Evolutionary conservation across 23 tunicate genomes (phyloP).

Genomic region (Trididemnum miniatum): DNA sequence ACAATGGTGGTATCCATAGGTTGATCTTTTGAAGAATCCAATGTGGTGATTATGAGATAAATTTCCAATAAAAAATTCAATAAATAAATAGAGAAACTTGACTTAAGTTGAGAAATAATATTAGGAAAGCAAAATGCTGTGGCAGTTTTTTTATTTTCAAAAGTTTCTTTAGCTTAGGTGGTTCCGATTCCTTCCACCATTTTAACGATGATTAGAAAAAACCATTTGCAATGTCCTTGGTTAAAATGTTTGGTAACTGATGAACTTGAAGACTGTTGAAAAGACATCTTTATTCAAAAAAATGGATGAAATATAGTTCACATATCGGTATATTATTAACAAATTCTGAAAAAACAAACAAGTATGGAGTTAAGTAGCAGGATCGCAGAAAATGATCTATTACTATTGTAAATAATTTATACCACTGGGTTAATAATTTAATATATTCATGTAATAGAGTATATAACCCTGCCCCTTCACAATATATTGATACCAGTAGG

Average conservation of each 20-base stretch:
- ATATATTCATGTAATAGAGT: no score
- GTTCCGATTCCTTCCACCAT: slow-evolving; percentile 27
- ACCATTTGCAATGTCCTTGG: background rate
- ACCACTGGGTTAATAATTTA: no score
- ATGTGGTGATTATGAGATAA: no score
- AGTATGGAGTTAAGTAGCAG: no score
- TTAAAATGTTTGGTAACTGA: background rate
- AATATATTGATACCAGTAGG: no score
- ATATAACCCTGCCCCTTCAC: no score
- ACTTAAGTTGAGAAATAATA: background rate
- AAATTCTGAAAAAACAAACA: background rate
- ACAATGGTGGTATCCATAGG: no score
- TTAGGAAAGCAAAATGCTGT: slow-evolving; percentile 2
- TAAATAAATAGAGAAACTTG: background rate
- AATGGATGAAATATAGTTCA: background rate
- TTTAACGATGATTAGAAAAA: slow-evolving; percentile 1
- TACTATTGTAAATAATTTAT: no score
- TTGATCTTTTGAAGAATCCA: no score
- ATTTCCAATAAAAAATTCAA: no score
- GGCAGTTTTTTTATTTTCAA: background rate
- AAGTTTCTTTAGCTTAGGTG: slow-evolving; percentile 3
- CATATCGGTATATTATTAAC: background rate
- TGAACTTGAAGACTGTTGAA: background rate
- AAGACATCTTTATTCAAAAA: background rate
- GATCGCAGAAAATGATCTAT: no score